These are phyloP conservation scores for Chondrosia reniformis DNA, from an alignment of 37 sponge, comb jelly and placozoan species.

Conservation along the genomic window DNA sequence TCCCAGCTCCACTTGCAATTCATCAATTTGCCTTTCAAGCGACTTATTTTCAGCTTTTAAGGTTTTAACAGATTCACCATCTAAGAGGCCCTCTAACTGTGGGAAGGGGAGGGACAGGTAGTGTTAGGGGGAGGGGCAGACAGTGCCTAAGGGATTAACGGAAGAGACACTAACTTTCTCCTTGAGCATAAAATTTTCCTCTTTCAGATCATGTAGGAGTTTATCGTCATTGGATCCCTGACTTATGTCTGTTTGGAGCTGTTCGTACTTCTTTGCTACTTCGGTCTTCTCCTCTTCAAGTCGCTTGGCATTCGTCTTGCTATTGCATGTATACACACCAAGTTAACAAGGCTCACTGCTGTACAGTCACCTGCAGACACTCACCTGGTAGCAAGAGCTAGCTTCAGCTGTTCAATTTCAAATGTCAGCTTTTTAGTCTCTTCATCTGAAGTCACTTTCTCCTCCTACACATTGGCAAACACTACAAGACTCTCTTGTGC, in stretches of 20 bases:
- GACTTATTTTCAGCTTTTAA: too few species aligned
- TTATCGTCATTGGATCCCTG: background rate
- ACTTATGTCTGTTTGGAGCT: background rate
- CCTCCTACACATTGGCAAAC: too few species aligned
- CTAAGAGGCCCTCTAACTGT: too few species aligned
- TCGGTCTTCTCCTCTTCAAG: background rate
- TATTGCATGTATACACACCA: too few species aligned
- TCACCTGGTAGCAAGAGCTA: slow-evolving; percentile 18
- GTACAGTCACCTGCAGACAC: background rate
- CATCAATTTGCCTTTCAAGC: too few species aligned
- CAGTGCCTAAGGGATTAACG: too few species aligned
- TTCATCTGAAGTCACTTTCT: too few species aligned
- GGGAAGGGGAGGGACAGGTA: too few species aligned
- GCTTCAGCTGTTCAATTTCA: background rate
- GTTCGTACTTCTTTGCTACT: background rate
- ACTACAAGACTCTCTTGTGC: too few species aligned
- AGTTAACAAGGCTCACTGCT: background rate
- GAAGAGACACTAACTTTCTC: background rate
- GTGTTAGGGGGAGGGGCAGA: too few species aligned
- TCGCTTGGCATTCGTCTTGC: background rate
- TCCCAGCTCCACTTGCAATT: too few species aligned
- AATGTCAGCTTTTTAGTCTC: background rate
- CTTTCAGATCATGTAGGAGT: background rate
- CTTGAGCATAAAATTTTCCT: background rate
- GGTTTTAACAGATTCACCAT: too few species aligned